Evolutionary conservation across 2,888 invertebrate genomes (phyloP).

Genomic region (Pinctada fucata): DNA sequence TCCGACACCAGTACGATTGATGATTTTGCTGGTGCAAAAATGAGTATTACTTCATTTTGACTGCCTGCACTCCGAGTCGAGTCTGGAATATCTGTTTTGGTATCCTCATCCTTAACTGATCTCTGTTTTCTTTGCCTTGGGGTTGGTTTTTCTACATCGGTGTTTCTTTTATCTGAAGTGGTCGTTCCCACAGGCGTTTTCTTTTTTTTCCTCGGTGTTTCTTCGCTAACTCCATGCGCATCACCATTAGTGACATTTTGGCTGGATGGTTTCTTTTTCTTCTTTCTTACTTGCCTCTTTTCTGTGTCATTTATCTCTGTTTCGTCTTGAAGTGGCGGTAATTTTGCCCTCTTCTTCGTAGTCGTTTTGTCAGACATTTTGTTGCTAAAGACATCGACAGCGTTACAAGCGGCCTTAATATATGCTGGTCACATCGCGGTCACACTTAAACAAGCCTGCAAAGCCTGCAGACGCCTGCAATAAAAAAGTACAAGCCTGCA

Average conservation of each 20-base stretch:
- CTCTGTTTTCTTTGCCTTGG: too few species aligned
- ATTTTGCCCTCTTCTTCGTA: conserved; percentile 44
- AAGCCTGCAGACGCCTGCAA: too few species aligned
- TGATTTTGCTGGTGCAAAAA: too few species aligned
- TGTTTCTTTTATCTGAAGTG: conserved; percentile 61
- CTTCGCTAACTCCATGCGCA: conserved; percentile 29
- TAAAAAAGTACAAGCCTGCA: too few species aligned
- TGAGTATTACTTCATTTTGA: conserved; percentile 51
- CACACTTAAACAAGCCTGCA: too few species aligned
- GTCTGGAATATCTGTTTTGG: conserved; percentile 50
- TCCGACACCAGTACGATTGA: too few species aligned
- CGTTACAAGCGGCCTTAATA: conserved; percentile 23
- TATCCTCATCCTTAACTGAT: too few species aligned
- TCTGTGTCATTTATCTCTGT: conserved; percentile 36
- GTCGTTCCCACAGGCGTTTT: conserved; percentile 42
- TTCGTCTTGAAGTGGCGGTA: conserved; percentile 57
- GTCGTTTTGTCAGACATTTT: conserved; percentile 52
- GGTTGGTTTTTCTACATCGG: conserved; percentile 46
- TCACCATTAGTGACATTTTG: conserved; percentile 31
- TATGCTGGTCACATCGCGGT: too few species aligned
- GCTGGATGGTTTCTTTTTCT: conserved; percentile 57
- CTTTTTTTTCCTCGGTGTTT: conserved; percentile 48
- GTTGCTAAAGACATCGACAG: conserved; percentile 31
- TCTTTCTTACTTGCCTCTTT: conserved; percentile 55
- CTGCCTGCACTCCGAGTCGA: conserved; percentile 55